Conservation (phyloP, 1,140 invertebrate species). For the Melitaea cinxia region DNA sequence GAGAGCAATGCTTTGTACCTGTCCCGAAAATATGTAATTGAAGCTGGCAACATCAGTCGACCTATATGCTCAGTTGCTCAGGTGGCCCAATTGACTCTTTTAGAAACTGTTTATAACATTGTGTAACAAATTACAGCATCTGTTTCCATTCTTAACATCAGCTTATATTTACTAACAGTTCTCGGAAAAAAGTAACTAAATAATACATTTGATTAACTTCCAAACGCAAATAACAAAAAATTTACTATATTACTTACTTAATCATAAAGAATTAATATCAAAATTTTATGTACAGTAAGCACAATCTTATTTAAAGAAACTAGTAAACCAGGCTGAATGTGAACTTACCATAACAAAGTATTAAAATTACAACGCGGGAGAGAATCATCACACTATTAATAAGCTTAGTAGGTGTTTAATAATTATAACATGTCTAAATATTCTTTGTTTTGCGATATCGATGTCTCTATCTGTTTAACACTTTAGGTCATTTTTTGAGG, state of each 20-base stretch:
- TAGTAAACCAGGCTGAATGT: no score
- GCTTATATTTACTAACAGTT: background rate
- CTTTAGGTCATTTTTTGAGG: no score
- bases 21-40: background rate
- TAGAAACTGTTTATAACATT: conserved; percentile 31
- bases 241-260: no score
- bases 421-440: no score
- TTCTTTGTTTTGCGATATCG: no score
- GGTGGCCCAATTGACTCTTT: conserved; percentile 27
- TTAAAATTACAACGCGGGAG: background rate
- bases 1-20: background rate
- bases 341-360: background rate
- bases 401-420: background rate
- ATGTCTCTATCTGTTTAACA: no score
- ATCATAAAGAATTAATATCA: no score
- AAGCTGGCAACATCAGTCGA: conserved; percentile 11
- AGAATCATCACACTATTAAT: background rate
- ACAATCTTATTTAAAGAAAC: no score
- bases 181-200: no score
- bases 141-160: conserved; percentile 7
- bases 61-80: conserved; percentile 31
- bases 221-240: no score
- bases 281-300: no score
- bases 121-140: conserved; percentile 19
- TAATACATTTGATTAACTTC: no score